Evolutionary conservation across 2,797 vertebrate genomes (phyloP).

Genomic region (Esox masquinongy): DNA sequence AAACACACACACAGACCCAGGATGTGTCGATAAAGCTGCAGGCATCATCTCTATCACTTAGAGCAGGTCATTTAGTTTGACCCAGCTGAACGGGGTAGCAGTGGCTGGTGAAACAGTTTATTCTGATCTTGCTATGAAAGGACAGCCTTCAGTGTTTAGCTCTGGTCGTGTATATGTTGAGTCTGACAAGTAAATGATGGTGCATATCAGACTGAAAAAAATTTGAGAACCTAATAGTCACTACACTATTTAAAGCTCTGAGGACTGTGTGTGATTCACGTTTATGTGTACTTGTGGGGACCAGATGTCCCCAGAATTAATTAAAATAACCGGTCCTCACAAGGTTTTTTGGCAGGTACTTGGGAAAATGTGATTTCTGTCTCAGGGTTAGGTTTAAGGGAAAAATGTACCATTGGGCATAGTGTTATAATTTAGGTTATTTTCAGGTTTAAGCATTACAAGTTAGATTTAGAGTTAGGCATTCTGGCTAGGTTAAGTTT

Average conservation of each 20-base stretch:
- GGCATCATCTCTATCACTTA: neutral
- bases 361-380: no score
- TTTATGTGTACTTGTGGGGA: neutral
- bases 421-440: no score
- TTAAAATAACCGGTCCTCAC: no score
- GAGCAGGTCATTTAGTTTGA: neutral
- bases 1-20: constrained; percentile 16
- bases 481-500: no score
- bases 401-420: no score
- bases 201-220: neutral
- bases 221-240: constrained; percentile 54
- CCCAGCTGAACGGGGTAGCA: neutral
- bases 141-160: neutral
- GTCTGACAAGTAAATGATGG: neutral
- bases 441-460: no score
- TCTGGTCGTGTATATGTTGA: neutral
- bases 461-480: no score
- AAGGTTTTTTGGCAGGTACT: no score
- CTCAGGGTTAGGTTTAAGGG: no score
- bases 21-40: neutral
- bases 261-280: constrained; percentile 16
- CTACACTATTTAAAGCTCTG: constrained; percentile 46
- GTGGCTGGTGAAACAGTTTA: neutral
- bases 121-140: no score
- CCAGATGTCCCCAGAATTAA: no score